These are phyloP conservation scores for Dendroctonus ponderosae DNA, from an alignment of 1,140 invertebrate species.

Conservation along the genomic window DNA sequence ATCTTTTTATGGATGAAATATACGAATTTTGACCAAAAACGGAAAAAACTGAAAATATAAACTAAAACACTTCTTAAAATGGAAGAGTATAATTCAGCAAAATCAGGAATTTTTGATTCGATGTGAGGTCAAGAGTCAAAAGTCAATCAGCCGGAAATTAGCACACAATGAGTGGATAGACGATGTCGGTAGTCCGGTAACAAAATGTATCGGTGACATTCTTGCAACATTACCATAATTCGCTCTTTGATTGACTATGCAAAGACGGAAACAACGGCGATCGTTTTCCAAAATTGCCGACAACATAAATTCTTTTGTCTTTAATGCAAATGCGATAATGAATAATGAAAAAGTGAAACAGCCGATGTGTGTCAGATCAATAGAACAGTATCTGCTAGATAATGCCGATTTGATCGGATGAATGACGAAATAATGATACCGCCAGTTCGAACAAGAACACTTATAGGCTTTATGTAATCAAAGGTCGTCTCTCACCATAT, in stretches of 20 bases:
- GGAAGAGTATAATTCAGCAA: conserved; percentile 17
- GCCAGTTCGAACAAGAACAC: conserved; percentile 17
- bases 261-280: conserved; percentile 11
- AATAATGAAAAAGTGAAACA: not conserved
- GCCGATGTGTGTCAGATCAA: too few relatives aligned
- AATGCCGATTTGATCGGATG: not conserved
- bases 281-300: conserved; percentile 13
- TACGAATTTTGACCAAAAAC: too few relatives aligned
- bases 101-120: conserved; percentile 23
- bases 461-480: conserved; percentile 21
- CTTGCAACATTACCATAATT: conserved; percentile 24
- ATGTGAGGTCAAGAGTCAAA: conserved; percentile 28
- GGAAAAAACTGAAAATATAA: too few relatives aligned
- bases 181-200: conserved; percentile 5
- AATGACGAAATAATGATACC: conserved; percentile 13
- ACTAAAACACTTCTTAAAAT: too few relatives aligned
- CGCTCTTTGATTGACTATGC: conserved; percentile 20
- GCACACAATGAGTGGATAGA: conserved; percentile 27
- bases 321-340: conserved; percentile 11
- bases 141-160: conserved; percentile 33
- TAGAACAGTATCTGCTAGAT: too few relatives aligned
- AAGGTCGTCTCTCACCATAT: conserved; percentile 22
- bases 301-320: conserved; percentile 16
- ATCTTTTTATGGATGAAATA: not conserved
- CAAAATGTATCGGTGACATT: conserved; percentile 25